A percentile compares a stretch with the other conserved stretches of the same genome.
These are phyloP conservation scores for Saccostrea echinata DNA, from an alignment of 1,140 invertebrate species.

Conservation along the genomic window DNA sequence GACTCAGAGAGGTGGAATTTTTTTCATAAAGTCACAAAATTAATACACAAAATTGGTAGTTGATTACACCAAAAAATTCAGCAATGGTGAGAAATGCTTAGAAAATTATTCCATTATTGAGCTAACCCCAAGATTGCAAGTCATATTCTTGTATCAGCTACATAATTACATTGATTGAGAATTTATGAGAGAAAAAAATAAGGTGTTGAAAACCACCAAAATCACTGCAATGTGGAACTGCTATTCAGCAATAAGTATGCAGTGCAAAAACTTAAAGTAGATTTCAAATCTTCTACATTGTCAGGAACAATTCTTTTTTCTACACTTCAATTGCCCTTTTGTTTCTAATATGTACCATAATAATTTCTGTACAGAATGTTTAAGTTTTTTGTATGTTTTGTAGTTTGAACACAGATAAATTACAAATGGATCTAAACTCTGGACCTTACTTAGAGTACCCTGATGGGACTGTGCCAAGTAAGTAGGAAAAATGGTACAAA, in stretches of 20 bases:
- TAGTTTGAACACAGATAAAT: conserved; percentile 47
- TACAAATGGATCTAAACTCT: conserved; percentile 47
- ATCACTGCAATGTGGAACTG: too few relatives aligned
- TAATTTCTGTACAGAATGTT: background rate
- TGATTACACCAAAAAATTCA: background rate
- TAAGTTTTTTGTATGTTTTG: background rate
- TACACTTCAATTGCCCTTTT: background rate
- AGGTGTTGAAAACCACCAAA: too few relatives aligned
- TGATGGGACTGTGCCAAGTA: conserved; percentile 63
- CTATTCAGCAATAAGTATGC: too few relatives aligned
- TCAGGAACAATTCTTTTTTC: background rate
- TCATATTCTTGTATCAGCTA: background rate
- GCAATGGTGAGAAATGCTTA: background rate
- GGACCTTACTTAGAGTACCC: conserved; percentile 60
- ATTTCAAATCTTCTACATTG: background rate
- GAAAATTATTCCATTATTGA: background rate
- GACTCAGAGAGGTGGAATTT: background rate
- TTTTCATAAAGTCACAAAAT: background rate
- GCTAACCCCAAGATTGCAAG: background rate
- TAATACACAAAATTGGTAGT: background rate
- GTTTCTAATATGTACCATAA: background rate
- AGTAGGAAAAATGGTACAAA: conserved; percentile 16
- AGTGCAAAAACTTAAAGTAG: background rate
- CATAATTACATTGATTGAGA: background rate
- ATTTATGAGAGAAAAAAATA: background rate